Evolutionary conservation across 2,888 invertebrate genomes (phyloP).

Genomic region (Buathra laborator): DNA sequence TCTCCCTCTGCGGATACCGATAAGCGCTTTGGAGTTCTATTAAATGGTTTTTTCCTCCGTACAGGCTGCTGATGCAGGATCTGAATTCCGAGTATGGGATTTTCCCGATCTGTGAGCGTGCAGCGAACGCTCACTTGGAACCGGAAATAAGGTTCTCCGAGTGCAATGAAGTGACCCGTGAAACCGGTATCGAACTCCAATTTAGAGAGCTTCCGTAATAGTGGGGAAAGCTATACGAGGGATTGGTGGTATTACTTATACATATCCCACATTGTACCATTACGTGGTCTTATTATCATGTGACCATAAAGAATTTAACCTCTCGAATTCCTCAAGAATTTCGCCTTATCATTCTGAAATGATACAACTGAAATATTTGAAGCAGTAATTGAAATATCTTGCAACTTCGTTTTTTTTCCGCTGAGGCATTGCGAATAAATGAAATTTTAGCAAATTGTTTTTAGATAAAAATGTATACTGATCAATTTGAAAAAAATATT

Average conservation of each 20-base stretch:
- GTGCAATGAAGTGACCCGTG: slow-evolving; percentile 53
- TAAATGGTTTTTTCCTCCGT: slow-evolving; percentile 9
- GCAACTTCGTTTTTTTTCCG: background rate
- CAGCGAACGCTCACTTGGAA: slow-evolving; percentile 28
- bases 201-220: slow-evolving; percentile 40
- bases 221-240: slow-evolving; percentile 23
- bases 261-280: background rate
- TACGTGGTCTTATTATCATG: background rate
- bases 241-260: slow-evolving; percentile 4
- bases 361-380: background rate
- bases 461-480: background rate
- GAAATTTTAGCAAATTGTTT: background rate
- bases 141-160: slow-evolving; percentile 67
- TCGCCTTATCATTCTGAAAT: background rate
- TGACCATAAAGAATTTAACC: background rate
- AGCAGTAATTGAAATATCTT: background rate
- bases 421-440: background rate
- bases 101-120: slow-evolving; percentile 21
- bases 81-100: slow-evolving; percentile 24
- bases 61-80: background rate
- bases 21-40: slow-evolving; percentile 19
- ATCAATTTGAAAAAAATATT: background rate
- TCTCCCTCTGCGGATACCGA: slow-evolving; percentile 1
- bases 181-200: slow-evolving; percentile 64
- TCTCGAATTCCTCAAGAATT: background rate